These are phyloP conservation scores for Barypeithes pellucidus DNA, from an alignment of 2,888 invertebrate genomes.

Conservation along the genomic window DNA sequence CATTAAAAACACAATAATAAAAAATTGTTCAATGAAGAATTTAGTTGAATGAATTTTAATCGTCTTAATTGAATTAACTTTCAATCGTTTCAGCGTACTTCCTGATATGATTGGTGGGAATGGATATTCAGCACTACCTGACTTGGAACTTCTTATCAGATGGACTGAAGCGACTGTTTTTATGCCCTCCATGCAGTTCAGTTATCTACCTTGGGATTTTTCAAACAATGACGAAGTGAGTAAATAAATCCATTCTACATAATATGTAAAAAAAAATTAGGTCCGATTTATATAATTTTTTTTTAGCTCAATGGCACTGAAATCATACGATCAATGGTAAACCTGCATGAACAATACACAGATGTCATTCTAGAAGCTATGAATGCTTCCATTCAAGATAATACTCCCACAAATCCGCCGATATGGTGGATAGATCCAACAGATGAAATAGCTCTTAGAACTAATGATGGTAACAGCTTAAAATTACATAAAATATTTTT, in stretches of 20 bases:
- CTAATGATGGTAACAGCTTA: slow-evolving; percentile 73
- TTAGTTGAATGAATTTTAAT: no score
- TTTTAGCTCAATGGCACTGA: slow-evolving; percentile 72
- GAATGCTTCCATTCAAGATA: slow-evolving; percentile 74
- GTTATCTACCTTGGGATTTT: slow-evolving; percentile 85
- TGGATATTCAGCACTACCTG: slow-evolving; percentile 64
- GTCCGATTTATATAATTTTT: no score
- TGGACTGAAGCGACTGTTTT: slow-evolving; percentile 87
- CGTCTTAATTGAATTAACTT: not conserved
- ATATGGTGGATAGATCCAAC: slow-evolving; percentile 89
- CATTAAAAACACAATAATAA: no score
- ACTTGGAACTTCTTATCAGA: slow-evolving; percentile 80
- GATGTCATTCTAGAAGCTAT: slow-evolving; percentile 78
- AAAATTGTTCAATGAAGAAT: no score
- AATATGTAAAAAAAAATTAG: not conserved
- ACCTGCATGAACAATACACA: slow-evolving; percentile 78
- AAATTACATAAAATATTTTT: no score
- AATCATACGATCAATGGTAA: slow-evolving; percentile 78
- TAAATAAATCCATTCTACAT: not conserved
- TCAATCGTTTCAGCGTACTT: slow-evolving; percentile 72
- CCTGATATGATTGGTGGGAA: slow-evolving; percentile 87
- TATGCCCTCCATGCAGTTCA: slow-evolving; percentile 86
- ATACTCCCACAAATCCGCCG: slow-evolving; percentile 85
- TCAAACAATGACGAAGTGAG: slow-evolving; percentile 66
- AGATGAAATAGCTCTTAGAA: slow-evolving; percentile 75